Conservation (phyloP, 1,140 invertebrate species). For the Euura saliciscinereae region DNA sequence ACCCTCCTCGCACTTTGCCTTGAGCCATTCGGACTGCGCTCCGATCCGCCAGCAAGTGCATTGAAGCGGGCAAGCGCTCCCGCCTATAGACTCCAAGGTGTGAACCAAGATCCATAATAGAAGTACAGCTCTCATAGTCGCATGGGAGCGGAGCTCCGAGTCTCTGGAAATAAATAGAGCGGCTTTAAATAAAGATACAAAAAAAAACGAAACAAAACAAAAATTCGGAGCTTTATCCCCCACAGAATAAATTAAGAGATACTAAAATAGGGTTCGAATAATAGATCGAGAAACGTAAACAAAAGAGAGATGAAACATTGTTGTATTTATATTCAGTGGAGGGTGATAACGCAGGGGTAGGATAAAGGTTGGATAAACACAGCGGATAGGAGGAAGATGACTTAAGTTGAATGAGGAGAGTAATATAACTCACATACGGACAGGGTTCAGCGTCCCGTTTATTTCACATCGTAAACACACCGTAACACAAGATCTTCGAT, state of each 20-base stretch:
- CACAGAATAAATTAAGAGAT: no score
- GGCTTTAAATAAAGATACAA: no score
- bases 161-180: neutral
- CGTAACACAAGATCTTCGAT: neutral
- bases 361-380: neutral
- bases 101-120: conserved; percentile 43
- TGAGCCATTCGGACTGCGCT: conserved; percentile 50
- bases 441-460: neutral
- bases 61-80: conserved; percentile 43
- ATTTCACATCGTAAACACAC: neutral
- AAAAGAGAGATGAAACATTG: neutral
- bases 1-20: conserved; percentile 48
- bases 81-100: conserved; percentile 28
- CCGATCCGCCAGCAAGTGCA: conserved; percentile 51
- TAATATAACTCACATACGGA: conserved; percentile 2
- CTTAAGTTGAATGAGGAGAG: neutral
- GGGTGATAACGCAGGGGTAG: neutral
- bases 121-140: conserved; percentile 41
- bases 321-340: neutral
- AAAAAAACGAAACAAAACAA: no score
- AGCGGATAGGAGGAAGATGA: neutral
- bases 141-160: neutral
- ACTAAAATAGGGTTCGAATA: no score
- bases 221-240: no score
- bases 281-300: neutral